Evolutionary conservation across 2,888 invertebrate species (phyloP), one percentile per base, ranked within the genome.

Genomic region (Teleogryllus oceanicus): DNA sequence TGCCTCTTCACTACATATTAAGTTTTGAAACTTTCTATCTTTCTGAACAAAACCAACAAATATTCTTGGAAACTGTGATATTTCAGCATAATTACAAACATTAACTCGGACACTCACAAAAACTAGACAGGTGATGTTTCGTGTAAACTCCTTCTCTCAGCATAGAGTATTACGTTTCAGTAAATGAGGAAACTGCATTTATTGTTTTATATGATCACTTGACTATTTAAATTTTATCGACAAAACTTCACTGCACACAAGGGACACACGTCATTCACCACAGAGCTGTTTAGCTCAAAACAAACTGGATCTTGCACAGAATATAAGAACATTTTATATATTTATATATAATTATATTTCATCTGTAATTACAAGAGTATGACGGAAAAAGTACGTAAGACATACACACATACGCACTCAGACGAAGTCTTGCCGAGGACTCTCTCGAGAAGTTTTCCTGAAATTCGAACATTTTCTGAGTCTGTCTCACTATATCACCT

Each of bases 261-360:
- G 37, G n/a, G 62, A 18, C 62, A 62, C 62, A 18, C 62, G n/a
- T 62, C 62, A 62, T 62, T 62, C 62, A 16, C 62, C 62, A 18
- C n/a, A n/a, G 62, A 62, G 62, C n/a, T 62, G 62, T 12, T 37
- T 37, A 37, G 37, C 37, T 37, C 37, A 37, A 37, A 37, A 37
- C 37, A 37, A n/a, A 62, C 13, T 62, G 62, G 16, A 62, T n/a
- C 62, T 62, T 62, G 62, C 13, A 62, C 62, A 62, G 13, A 62
- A 62, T 62, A 62, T 18, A 62, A 62, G 62, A n/a, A 62, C 62
- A 62, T 62, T 62, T 62, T 62, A 62, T 62, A 62, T 62, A 62
- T 62, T 62, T 62, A 62, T 62, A 62, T n/a, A 62, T 62, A 62
- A 62, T 62, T 62, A 62, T 62, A n/a, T 62, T 62, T 62, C 62